phyloP scores from a whole-genome alignment of 2,113 vertebrate species.

The Oncorhynchus tshawytscha region DNA sequence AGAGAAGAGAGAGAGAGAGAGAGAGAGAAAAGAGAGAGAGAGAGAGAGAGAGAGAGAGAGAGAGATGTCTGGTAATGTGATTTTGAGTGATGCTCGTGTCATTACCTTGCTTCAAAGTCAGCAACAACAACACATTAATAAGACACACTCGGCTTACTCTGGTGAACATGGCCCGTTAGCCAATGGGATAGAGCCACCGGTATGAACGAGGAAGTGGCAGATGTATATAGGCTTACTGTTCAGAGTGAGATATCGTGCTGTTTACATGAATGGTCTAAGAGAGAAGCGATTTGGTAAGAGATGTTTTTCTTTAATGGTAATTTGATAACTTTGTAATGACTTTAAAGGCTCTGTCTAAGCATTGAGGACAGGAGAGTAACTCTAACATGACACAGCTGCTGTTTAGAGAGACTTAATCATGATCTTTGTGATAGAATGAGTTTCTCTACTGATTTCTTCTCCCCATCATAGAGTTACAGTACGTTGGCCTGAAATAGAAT shows the following conservation, averaged over 20 bases:
- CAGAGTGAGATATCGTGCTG: neutral
- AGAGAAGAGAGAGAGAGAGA: too few relatives aligned
- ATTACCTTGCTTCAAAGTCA: constrained; percentile 79
- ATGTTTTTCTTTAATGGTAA: neutral
- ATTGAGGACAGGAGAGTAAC: constrained; percentile 3
- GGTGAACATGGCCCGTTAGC: constrained; percentile 39
- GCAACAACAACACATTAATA: constrained; percentile 62
- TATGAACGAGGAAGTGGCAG: constrained; percentile 22
- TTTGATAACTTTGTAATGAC: too few relatives aligned
- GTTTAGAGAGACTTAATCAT: neutral
- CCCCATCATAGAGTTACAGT: constrained; percentile 15
- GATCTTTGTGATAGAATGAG: constrained; percentile 34
- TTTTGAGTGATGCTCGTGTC: constrained; percentile 86
- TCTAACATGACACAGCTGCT: constrained; percentile 49
- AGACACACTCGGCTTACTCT: constrained; percentile 34
- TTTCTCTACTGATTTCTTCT: constrained; percentile 31
- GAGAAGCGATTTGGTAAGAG: neutral
- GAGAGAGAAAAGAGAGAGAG: constrained; percentile 39
- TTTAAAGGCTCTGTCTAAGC: too few relatives aligned
- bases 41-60: neutral
- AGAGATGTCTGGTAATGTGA: constrained; percentile 76
- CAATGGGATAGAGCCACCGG: constrained; percentile 26
- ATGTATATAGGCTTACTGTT: neutral
- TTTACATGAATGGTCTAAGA: neutral
- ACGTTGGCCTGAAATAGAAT: constrained; percentile 48